Percentiles rank a stretch among this genome's conserved stretches.
Conservation (phyloP, 2,113 vertebrate genomes). For the Chiloscyllium plagiosum region DNA sequence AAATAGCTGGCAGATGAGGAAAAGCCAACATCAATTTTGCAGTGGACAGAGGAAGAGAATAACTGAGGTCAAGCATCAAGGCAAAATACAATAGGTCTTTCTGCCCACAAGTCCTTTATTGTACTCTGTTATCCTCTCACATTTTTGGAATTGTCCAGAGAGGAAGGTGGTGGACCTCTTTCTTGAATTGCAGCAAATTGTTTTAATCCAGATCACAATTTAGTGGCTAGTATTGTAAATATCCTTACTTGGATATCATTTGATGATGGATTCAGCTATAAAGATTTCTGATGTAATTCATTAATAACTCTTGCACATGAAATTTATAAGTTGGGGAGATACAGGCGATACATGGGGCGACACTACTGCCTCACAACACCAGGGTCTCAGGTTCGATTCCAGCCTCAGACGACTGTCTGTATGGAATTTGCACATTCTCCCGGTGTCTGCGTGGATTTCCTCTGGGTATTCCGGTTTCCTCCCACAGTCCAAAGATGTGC, state of each 20-base stretch:
- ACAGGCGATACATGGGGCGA: neutral
- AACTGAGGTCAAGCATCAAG: neutral
- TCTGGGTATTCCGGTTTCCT: too few relatives aligned
- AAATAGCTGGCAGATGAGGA: neutral
- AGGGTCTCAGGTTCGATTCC: too few relatives aligned
- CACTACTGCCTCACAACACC: too few relatives aligned
- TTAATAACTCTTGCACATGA: neutral
- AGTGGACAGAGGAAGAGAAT: neutral
- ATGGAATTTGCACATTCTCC: too few relatives aligned
- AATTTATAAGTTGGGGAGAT: neutral
- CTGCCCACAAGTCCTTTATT: neutral
- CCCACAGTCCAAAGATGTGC: too few relatives aligned
- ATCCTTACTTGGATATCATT: neutral
- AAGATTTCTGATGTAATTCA: neutral
- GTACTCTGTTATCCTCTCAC: neutral
- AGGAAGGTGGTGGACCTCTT: too few relatives aligned
- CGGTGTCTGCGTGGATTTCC: too few relatives aligned
- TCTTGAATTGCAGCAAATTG: too few relatives aligned
- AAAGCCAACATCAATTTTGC: neutral
- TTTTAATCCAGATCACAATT: too few relatives aligned
- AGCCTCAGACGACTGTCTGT: too few relatives aligned
- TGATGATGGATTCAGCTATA: neutral
- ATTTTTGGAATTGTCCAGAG: neutral
- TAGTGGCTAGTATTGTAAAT: neutral
- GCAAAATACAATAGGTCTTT: neutral